These are phyloP conservation scores for Gymnocypris eckloni DNA, from an alignment of 2,797 vertebrate species.

Conservation along the genomic window DNA sequence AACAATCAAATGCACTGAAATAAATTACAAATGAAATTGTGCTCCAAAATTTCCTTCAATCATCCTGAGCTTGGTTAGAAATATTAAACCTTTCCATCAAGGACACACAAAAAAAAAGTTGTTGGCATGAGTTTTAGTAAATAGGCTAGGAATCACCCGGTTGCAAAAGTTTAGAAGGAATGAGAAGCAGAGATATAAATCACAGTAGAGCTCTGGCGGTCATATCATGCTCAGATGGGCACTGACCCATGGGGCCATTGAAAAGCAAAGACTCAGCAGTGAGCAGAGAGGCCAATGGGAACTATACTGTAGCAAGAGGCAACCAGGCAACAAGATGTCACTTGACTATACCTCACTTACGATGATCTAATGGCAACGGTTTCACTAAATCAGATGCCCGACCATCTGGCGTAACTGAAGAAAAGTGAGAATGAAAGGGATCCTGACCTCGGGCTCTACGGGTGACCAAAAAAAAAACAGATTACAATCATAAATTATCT, in stretches of 20 bases:
- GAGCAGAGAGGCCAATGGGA: constrained; percentile 43
- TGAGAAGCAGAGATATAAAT: constrained; percentile 54
- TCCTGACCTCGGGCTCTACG: not conserved
- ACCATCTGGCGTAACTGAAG: constrained; percentile 27
- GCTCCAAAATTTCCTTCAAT: not conserved
- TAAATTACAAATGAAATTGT: not conserved
- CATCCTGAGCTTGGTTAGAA: not conserved
- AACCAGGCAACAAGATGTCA: constrained; percentile 44
- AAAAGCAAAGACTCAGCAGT: constrained; percentile 54
- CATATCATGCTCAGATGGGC: constrained; percentile 56
- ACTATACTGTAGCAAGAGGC: constrained; percentile 26
- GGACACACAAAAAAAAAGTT: not conserved
- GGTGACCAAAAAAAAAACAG: not conserved
- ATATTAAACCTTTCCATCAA: constrained; percentile 10
- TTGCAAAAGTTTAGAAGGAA: constrained; percentile 23
- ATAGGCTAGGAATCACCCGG: constrained; percentile 17
- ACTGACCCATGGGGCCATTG: constrained; percentile 48
- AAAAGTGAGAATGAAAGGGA: constrained; percentile 21
- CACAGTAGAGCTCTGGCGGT: constrained; percentile 39
- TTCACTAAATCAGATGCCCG: constrained; percentile 20
- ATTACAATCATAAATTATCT: not conserved
- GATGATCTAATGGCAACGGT: constrained; percentile 31
- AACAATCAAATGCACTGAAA: not conserved
- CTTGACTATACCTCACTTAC: constrained; percentile 17
- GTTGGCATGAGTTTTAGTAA: not conserved